Evolutionary conservation across 2,888 invertebrate species (phyloP).

Genomic region (Fragum fragum): DNA sequence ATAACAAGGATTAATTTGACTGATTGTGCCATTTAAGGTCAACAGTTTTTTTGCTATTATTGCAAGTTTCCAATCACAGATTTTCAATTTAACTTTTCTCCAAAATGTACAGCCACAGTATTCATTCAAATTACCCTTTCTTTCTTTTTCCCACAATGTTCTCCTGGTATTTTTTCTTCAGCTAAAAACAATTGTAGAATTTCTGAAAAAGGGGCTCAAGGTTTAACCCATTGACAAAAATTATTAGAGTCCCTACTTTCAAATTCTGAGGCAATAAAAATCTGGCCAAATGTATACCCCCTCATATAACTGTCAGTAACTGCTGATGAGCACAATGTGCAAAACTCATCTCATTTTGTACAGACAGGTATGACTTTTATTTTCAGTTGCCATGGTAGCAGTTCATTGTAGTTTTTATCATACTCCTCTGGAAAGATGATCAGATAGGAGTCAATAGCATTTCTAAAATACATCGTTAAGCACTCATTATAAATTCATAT

Average conservation of each 20-base stretch:
- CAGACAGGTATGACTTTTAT: conserved; percentile 31
- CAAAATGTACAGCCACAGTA: too few species aligned
- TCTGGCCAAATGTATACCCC: background rate
- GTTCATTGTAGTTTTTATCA: conserved; percentile 14
- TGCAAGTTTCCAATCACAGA: too few species aligned
- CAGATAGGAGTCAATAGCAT: conserved; percentile 19
- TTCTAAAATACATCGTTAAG: conserved; percentile 9
- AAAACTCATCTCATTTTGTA: conserved; percentile 26
- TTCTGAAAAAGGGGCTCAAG: too few species aligned
- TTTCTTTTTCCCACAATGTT: too few species aligned
- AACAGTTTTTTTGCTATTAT: too few species aligned
- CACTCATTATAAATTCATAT: background rate
- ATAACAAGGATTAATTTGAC: too few species aligned
- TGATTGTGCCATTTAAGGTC: too few species aligned
- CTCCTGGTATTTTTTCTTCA: too few species aligned
- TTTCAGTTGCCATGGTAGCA: conserved; percentile 25
- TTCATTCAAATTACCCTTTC: too few species aligned
- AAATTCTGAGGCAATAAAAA: background rate
- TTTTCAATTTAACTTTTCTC: too few species aligned
- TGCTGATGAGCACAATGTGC: conserved; percentile 31
- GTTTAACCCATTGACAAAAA: too few species aligned
- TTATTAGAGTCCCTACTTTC: background rate
- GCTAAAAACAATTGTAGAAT: too few species aligned
- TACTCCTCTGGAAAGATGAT: conserved; percentile 24
- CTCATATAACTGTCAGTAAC: conserved; percentile 31